Conservation (phyloP, 2,888 invertebrate genomes). For the Cecidostiba fungosa region DNA sequence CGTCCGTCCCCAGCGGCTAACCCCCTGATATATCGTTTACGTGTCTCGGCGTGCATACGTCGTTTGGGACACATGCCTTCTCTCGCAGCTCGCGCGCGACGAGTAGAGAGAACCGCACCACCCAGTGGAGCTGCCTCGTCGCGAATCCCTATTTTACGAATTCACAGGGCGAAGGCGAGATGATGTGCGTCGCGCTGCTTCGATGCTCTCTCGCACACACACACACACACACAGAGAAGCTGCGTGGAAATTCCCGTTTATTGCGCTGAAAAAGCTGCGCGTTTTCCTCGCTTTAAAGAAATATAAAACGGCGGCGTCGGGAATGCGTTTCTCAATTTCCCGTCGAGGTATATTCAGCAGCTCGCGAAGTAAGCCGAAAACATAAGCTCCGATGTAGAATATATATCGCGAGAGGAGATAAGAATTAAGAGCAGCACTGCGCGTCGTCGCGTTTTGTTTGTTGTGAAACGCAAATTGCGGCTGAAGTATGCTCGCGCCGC, state of each 20-base stretch:
- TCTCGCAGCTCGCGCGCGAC: constrained; percentile 42
- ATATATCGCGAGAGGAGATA: constrained; percentile 37
- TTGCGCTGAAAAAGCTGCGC: constrained; percentile 8
- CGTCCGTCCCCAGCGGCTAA: constrained; percentile 80
- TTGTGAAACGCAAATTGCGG: constrained; percentile 42
- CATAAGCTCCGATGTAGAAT: constrained; percentile 19
- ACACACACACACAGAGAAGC: background rate
- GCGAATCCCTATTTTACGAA: constrained; percentile 77
- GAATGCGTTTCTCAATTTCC: background rate
- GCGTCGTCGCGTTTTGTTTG: constrained; percentile 43
- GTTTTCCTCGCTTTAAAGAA: background rate
- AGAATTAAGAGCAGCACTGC: constrained; percentile 46
- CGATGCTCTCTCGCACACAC: constrained; percentile 16
- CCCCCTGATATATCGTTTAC: constrained; percentile 80
- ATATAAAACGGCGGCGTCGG: background rate
- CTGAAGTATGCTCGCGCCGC: constrained; percentile 59
- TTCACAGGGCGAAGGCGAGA: constrained; percentile 71
- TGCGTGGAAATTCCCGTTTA: constrained; percentile 28
- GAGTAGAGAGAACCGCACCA: background rate
- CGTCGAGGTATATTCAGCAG: constrained; percentile 10
- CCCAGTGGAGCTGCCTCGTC: constrained; percentile 49
- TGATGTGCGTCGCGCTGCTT: constrained; percentile 52
- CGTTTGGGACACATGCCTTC: constrained; percentile 77
- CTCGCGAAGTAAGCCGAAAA: constrained; percentile 16
- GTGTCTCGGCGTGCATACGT: constrained; percentile 80